These are phyloP conservation scores for Volucella inflata DNA, from an alignment of 2,888 invertebrate species.

Conservation along the genomic window DNA sequence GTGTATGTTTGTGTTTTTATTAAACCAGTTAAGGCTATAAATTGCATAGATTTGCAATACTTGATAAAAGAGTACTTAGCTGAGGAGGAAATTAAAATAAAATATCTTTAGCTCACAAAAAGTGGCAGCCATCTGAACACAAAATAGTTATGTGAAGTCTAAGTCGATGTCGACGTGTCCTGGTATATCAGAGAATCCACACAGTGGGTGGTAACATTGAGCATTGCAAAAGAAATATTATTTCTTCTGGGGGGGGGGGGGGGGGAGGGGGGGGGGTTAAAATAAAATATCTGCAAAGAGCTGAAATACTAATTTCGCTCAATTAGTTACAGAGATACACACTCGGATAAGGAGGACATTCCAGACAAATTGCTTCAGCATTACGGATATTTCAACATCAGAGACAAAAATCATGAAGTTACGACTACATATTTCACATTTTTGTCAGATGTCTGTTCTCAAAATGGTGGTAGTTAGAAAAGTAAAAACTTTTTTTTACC, in stretches of 20 bases:
- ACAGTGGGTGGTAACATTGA: slow-evolving; percentile 54
- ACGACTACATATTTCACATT: too few species aligned
- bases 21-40: slow-evolving; percentile 72
- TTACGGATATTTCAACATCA: slow-evolving; percentile 33
- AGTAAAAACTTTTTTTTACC: too few species aligned
- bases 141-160: background rate
- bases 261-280: slow-evolving; percentile 27
- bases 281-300: slow-evolving; percentile 55
- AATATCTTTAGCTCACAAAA: slow-evolving; percentile 28
- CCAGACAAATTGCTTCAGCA: slow-evolving; percentile 33
- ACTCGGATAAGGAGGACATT: slow-evolving; percentile 36
- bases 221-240: slow-evolving; percentile 44
- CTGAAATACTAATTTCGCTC: slow-evolving; percentile 60
- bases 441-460: too few species aligned
- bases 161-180: slow-evolving; percentile 10
- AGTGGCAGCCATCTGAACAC: slow-evolving; percentile 5
- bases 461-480: too few species aligned
- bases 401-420: slow-evolving; percentile 15
- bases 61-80: slow-evolving; percentile 71
- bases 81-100: slow-evolving; percentile 70
- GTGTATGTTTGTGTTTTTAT: slow-evolving; percentile 60
- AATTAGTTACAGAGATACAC: slow-evolving; percentile 64
- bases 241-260: slow-evolving; percentile 42
- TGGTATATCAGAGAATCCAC: slow-evolving; percentile 52
- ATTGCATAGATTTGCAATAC: slow-evolving; percentile 72